Percentiles rank a stretch among this genome's conserved stretches.
Conservation (phyloP, 2,888 invertebrate genomes). For the Acanthosoma haemorrhoidale region DNA sequence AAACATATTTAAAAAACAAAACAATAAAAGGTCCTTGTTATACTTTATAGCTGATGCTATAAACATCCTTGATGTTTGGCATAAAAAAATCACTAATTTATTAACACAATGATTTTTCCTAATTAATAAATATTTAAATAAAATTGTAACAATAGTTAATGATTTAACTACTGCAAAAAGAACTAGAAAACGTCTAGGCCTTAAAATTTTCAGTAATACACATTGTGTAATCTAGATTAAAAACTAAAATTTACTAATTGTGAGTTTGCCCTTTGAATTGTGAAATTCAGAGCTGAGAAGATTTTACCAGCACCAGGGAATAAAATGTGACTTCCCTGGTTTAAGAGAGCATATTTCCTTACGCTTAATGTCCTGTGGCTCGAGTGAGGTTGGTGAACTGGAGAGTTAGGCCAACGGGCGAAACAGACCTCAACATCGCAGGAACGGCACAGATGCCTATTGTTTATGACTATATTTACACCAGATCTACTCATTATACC, state of each 20-base stretch:
- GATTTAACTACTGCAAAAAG: background rate
- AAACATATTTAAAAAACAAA: no score
- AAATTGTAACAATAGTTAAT: background rate
- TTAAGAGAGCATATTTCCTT: background rate
- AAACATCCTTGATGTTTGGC: background rate
- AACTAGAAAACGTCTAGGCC: background rate
- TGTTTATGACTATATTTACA: background rate
- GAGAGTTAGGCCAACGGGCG: background rate
- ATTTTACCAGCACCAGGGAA: background rate
- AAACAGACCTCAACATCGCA: background rate
- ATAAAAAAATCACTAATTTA: background rate
- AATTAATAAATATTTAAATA: constrained; percentile 1
- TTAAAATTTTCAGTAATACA: background rate
- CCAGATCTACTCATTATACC: background rate
- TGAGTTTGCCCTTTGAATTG: background rate
- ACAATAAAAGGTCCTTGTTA: no score
- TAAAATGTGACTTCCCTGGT: background rate
- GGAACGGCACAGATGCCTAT: background rate
- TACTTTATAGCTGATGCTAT: no score
- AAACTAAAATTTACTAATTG: background rate
- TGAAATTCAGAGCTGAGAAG: background rate
- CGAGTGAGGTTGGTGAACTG: background rate
- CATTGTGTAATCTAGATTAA: no score
- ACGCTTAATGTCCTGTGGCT: background rate
- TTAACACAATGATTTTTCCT: background rate